Evolutionary conservation across 2,797 vertebrate species (phyloP).

Genomic region (Peromyscus attwateri): DNA sequence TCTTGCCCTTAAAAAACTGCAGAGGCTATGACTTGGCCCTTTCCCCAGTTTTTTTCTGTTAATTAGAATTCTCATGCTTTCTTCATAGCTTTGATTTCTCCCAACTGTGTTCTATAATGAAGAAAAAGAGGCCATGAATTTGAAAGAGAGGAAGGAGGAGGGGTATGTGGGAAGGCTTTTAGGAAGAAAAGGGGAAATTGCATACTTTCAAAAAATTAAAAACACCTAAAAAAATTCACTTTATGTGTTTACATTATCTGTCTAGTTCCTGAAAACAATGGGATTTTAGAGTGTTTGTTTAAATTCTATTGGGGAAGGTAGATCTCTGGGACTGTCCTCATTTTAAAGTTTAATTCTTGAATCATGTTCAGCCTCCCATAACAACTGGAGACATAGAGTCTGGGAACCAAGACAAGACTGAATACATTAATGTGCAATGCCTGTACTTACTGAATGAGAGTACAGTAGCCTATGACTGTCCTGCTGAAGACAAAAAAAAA

Average conservation of each 20-base stretch:
- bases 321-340: conserved; percentile 21
- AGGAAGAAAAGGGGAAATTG: background rate
- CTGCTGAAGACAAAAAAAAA: conserved; percentile 7
- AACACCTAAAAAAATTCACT: background rate
- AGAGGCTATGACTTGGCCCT: background rate
- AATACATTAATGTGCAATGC: conserved; percentile 54
- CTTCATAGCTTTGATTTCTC: conserved; percentile 40
- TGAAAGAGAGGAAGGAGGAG: background rate
- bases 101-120: conserved; percentile 28
- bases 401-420: conserved; percentile 62
- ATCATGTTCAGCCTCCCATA: conserved; percentile 56
- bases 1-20: background rate
- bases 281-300: background rate
- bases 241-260: conserved; percentile 26
- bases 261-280: background rate
- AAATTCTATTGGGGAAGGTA: conserved; percentile 55
- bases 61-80: conserved; percentile 54
- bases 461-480: background rate
- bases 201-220: background rate
- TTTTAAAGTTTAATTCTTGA: conserved; percentile 76
- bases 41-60: conserved; percentile 31
- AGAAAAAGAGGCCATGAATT: background rate
- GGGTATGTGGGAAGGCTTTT: background rate
- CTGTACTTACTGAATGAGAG: conserved; percentile 32
- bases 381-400: conserved; percentile 75